Evolutionary conservation across 2,113 vertebrate genomes (phyloP), one percentile per base, ranked within the genome.

Genomic region (Scolopax mira): DNA sequence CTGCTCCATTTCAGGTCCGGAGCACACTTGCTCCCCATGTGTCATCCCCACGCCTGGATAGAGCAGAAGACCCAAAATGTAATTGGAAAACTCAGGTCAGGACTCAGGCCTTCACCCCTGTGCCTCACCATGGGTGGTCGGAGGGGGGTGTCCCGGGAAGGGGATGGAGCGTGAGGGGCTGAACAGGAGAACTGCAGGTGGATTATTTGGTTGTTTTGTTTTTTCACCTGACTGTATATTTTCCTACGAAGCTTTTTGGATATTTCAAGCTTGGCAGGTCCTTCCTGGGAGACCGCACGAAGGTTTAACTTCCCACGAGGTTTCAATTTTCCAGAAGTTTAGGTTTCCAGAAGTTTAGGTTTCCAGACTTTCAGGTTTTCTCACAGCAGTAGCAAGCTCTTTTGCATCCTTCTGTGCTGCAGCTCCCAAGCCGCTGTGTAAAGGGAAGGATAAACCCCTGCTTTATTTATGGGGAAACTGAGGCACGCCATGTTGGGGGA

Each of bases 81-180:
- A 74, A 48, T 23, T 78, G 41, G 66, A 62, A 90, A 57, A 22
- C 24, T 44, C 23, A 2, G 70, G 85, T 87, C 81, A 85, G 84
- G 69, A 28, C 84, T 1, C 0, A 61, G 52, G 49, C 24, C 33
- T 69, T 78, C 33, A 4, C 21, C 33, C 19, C 1, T n/a, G 4
- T 0, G 24, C n/a, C 1, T 1, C 48, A 8, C 37, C 0, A 1
- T 0, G 0, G 1, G 61, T 15, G 24, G 23, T 42, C 0, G 0
- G 42, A 62, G 5, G 2, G 0, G 44, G n/a, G 11, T 12, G 54
- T n/a, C 37, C 65, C 4, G 7, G 14, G 18, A 42, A 48, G 27
- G 65, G 64, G 66, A 15, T 55, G 49, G 30, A 35, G 3, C 19
- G 2, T 0, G n/a, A 73, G 37, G 3, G 24, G n/a, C n/a, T 37